Base-by-base conservation (phyloP, 2,888 invertebrate genomes). In the Aphodius granarius region DNA sequence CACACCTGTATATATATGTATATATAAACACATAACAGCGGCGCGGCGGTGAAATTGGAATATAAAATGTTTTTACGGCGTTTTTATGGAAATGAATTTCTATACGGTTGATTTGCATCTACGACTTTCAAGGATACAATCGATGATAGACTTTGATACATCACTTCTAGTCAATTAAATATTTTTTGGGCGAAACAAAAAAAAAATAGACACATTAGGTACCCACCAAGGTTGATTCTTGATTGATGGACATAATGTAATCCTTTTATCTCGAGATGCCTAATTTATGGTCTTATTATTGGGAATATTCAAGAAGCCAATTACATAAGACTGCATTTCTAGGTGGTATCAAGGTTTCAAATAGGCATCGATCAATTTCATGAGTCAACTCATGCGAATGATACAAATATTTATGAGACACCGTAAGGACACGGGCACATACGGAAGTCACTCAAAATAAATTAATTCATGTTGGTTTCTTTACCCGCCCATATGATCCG, bases 401-500 rank as follows among this genome's bases (percentile, higher is more conserved):
- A 43, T 43, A 43, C 43, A 43, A 43, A 43, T 43, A 43, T 43
- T 43, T 43, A 43, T 43, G 43, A 43, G 43, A 43, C 13, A 43
- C 6, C 43, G 6, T 43, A 43, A 43, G 43, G 43, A 43, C 43
- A 43, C n/a, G n/a, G n/a, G 3, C 43, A 43, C 0, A 43, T 43
- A 43, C 43, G 43, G 43, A 43, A 43, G 43, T 43, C 13, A 9
- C 43, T 43, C 13, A 43, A 43, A 43, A 9, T 43, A 43, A 43
- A 75, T 66, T 75, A 75, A 75, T 74, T 74, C 74, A 74, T 68
- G 70, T 74, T 74, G 63, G 19, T 43, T 66, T 63, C 68, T 70
- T 21, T n/a, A n/a, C 43, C 74, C 74, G 74, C 74, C 74, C 70
- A 74, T 74, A 63, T 74, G 63, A 73, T 73, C 73, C 66, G 17